A percentile compares a stretch with the other conserved stretches of the same genome.
These are phyloP conservation scores for Pipa parva DNA, from an alignment of 2,113 vertebrate genomes.

Conservation along the genomic window DNA sequence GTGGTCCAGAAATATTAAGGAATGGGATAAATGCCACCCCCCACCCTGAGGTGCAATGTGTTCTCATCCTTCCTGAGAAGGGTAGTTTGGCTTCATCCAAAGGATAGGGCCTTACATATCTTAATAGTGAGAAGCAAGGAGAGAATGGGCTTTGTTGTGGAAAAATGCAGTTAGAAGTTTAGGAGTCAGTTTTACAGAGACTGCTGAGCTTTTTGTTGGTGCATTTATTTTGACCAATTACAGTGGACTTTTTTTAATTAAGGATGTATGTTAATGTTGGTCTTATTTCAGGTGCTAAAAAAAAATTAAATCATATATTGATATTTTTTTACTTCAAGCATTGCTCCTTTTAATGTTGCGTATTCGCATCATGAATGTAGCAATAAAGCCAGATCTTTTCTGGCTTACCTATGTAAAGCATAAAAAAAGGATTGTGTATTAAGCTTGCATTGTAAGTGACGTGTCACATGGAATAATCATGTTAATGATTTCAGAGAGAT, in stretches of 20 bases:
- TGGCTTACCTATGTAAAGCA: not conserved
- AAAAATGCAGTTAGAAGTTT: too few species aligned
- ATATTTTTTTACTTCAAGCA: constrained; percentile 38
- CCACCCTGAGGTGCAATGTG: not conserved
- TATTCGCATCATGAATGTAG: not conserved
- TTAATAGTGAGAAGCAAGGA: too few species aligned
- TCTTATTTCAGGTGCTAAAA: not conserved
- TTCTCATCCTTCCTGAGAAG: not conserved
- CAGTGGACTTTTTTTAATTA: too few species aligned
- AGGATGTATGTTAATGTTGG: not conserved
- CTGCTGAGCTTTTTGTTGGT: too few species aligned
- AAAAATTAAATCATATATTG: constrained; percentile 21
- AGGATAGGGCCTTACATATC: too few species aligned
- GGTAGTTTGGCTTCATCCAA: too few species aligned
- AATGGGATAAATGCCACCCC: not conserved
- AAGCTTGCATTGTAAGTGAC: not conserved
- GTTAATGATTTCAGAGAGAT: not conserved
- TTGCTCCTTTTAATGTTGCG: not conserved
- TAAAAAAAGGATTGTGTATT: not conserved
- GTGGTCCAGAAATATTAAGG: not conserved
- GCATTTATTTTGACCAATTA: too few species aligned
- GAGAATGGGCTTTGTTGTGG: too few species aligned
- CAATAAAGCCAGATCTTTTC: not conserved
- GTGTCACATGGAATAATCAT: not conserved
- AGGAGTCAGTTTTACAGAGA: too few species aligned